Evolutionary conservation across 2,113 vertebrate genomes (phyloP).

Genomic region (Deroptyus accipitrinus): DNA sequence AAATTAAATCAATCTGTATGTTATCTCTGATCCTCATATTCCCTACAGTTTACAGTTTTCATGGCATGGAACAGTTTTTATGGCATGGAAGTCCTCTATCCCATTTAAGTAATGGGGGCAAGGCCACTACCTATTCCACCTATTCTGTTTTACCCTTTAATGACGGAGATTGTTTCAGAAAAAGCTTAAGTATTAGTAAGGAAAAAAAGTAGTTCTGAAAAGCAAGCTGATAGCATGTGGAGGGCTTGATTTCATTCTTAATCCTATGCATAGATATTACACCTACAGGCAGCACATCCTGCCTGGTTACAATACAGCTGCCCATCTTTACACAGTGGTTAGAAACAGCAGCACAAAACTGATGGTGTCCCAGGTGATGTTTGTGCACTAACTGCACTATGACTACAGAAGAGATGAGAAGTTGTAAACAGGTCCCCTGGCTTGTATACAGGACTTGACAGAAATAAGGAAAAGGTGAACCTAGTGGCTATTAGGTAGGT

Average conservation of each 20-base stretch:
- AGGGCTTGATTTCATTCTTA: background rate
- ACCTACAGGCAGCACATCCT: background rate
- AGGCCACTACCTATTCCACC: background rate
- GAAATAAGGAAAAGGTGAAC: background rate
- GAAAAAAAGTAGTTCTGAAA: background rate
- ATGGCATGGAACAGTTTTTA: background rate
- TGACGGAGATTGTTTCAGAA: background rate
- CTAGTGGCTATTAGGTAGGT: background rate
- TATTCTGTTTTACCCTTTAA: background rate
- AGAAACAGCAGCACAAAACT: background rate
- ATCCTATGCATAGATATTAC: background rate
- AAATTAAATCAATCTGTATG: background rate
- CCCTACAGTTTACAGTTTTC: background rate
- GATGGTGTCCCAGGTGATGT: background rate
- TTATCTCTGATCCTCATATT: background rate
- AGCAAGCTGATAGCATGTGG: background rate
- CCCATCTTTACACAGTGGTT: rapidly evolving
- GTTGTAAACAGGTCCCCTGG: background rate
- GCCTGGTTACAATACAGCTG: background rate
- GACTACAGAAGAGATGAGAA: background rate
- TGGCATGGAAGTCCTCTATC: background rate
- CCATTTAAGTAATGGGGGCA: background rate
- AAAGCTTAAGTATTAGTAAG: background rate
- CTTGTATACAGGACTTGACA: background rate
- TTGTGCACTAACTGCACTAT: background rate